Evolutionary conservation across 2,797 vertebrate genomes (phyloP).

Genomic region (Hippopotamyrus pictus): DNA sequence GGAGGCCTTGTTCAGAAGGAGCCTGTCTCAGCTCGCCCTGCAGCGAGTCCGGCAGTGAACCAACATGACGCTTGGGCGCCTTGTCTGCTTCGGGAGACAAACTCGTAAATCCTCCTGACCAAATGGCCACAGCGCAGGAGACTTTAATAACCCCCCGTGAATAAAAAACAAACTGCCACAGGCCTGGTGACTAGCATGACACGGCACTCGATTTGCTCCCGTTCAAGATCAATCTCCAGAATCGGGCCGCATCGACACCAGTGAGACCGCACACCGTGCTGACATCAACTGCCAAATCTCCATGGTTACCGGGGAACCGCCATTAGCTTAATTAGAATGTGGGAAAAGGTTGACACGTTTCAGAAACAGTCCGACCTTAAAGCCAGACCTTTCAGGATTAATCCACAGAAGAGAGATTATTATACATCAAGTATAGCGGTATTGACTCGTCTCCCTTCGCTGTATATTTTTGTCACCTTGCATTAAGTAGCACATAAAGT

Average conservation of each 20-base stretch:
- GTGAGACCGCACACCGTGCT: neutral
- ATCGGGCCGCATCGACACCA: neutral
- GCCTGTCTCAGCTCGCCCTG: neutral
- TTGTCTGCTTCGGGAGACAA: neutral
- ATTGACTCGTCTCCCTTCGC: neutral
- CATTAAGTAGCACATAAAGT: neutral
- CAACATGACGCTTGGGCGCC: neutral
- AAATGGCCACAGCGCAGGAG: neutral
- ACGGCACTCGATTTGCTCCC: neutral
- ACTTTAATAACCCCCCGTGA: slow-evolving; percentile 3
- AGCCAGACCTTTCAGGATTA: neutral
- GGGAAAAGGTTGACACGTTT: neutral
- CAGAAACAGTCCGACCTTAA: neutral
- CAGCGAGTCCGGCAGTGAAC: neutral
- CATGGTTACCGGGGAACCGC: slow-evolving; percentile 10
- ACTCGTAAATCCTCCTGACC: neutral
- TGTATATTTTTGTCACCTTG: neutral
- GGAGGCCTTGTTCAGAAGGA: neutral
- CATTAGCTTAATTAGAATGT: slow-evolving; percentile 36
- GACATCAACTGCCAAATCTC: slow-evolving; percentile 14
- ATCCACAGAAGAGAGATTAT: neutral
- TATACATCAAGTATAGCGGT: neutral
- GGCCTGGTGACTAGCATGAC: neutral
- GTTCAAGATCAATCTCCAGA: neutral
- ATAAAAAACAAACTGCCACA: neutral